Base-by-base conservation (phyloP, 2,797 vertebrate species). In the Syngnathus acus region DNA sequence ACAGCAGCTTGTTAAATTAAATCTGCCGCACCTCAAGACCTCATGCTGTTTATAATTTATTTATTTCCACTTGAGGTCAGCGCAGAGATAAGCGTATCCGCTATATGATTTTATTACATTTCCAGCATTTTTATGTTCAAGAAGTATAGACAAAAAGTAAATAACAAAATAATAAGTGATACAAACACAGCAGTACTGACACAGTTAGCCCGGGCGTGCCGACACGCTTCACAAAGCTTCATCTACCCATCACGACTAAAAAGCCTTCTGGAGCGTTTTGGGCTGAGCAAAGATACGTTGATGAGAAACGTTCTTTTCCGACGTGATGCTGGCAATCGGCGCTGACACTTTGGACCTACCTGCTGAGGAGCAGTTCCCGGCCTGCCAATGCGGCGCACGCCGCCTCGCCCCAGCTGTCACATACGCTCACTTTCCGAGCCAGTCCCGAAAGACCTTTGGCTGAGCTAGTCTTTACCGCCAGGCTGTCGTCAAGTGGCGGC, bases 331-430 rank as follows among this genome's bases (percentile, higher is more conserved):
- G 68, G 74, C 79, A 82, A 89, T 88, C 69, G 68, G 74, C 66
- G n/a, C 64, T 84, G 89, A 89, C 88, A 91, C 87, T 75, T 81
- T 48, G 78, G 85, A 81, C 79, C 79, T 81, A 80, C 79, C 83
- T 89, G 80, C 85, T 86, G 86, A 87, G 76, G 74, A 87, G 74
- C 76, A 75, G 73, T 71, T 82, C 84, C 81, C 81, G 76, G 68
- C 70, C 80, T 80, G 81, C 78, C 82, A 80, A 42, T 69, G 78
- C 70, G 75, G 77, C 61, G 70, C 80, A 76, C 81, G 82, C 83
- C 2, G 37, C 76, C 17, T 60, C 79, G 82, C 77, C 81, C 82
- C 72, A 76, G 81, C 88, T 90, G 91, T 91, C 90, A 90, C 78
- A 80, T 89, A 77, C 75, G 78, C 78, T 90, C 89, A 86, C 80